Base-by-base conservation (phyloP, 2,113 vertebrate species). In the Ranitomeya imitator region DNA sequence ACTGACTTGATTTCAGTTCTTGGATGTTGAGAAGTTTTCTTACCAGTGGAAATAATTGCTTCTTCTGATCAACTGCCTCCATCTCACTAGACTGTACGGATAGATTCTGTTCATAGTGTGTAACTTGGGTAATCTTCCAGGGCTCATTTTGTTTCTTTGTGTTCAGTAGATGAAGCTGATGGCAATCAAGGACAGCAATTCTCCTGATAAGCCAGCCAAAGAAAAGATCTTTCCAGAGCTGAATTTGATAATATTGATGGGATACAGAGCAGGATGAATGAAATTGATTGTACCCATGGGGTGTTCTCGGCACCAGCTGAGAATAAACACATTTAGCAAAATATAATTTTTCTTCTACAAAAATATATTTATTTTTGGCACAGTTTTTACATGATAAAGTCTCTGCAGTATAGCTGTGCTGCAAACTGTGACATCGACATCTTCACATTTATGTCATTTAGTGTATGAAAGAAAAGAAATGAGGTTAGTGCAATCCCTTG, bases 121-220 rank as follows among this genome's bases (percentile, higher is more conserved):
- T 77, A 51, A 86, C 84, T 45, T 19, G 85, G 73, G 71, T 86
- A 86, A 86, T 78, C 85, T 86, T 86, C 73, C 37, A 77, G 85
- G 71, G 45, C 54, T 86, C 85, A 86, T 86, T 86, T 78, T 77
- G 73, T 77, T 86, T 78, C 55, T 86, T 86, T 77, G 85, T 86
- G 73, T 78, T 63, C 69, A 63, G 73, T 86, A 86, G 85, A 77
- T 78, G 85, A 86, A 73, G 67, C 55, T 86, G 85, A 86, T 86
- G 57, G 73, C 57, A 73, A 85, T 85, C 83, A 85, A 85, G 57
- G 61, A 71, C 65, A 59, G 65, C 84, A 86, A 51, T 86, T 77
- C 76, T 86, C 45, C 76, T 79, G 85, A 86, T 86, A 86, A 86
- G 45, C 60, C 45, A 63, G 74, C 12, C 21, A 5, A 67, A 86